Evolutionary conservation across 2,797 vertebrate species (phyloP).

Genomic region (Sebastes trivittatus): DNA sequence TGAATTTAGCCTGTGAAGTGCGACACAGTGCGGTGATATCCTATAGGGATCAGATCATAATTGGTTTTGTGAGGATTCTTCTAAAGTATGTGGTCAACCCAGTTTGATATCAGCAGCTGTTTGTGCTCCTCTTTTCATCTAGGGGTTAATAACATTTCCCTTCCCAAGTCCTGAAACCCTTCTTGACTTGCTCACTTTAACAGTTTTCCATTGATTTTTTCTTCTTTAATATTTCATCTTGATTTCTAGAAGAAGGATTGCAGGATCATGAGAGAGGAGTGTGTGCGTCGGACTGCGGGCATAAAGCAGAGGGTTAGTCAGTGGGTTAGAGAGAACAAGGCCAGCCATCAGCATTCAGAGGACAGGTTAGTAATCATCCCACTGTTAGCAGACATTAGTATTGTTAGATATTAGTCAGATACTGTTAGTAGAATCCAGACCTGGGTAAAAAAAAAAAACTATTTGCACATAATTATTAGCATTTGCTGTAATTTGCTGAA

Average conservation of each 20-base stretch:
- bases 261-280: slow-evolving; percentile 67
- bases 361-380: slow-evolving; percentile 74
- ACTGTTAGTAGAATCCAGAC: slow-evolving; percentile 76
- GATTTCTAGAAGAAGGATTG: slow-evolving; percentile 61
- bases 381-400: slow-evolving; percentile 81
- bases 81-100: slow-evolving; percentile 60
- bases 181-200: slow-evolving; percentile 30
- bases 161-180: slow-evolving; percentile 68
- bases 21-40: background rate
- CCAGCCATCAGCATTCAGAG: slow-evolving; percentile 73
- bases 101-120: slow-evolving; percentile 32
- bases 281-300: slow-evolving; percentile 42
- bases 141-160: slow-evolving; percentile 37
- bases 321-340: slow-evolving; percentile 64
- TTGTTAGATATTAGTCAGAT: slow-evolving; percentile 78
- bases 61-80: background rate
- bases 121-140: slow-evolving; percentile 21
- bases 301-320: slow-evolving; percentile 75
- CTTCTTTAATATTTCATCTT: background rate
- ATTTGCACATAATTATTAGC: slow-evolving; percentile 73
- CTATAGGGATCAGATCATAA: background rate
- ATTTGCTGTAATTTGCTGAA: slow-evolving; percentile 60
- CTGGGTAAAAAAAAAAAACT: slow-evolving; percentile 57
- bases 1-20: slow-evolving; percentile 9
- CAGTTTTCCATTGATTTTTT: background rate